Percentiles rank a stretch among this genome's conserved stretches.
Evolutionary conservation across 2,113 vertebrate species (phyloP).

Genomic region (Thamnophis sirtalis): DNA sequence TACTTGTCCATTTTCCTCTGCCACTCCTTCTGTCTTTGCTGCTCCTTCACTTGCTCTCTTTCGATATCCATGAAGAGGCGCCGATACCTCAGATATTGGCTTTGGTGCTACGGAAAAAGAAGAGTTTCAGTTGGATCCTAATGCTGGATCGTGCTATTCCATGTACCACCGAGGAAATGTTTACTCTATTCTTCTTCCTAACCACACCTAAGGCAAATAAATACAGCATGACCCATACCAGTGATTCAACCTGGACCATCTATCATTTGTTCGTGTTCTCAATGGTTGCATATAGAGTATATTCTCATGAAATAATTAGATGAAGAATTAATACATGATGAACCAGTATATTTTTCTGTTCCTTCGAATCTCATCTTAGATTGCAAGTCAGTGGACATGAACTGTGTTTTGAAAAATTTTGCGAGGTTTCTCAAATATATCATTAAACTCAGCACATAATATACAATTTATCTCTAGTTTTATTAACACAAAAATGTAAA

Average conservation of each 20-base stretch:
- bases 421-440: background rate
- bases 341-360: background rate
- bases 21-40: slow-evolving; percentile 71
- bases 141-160: background rate
- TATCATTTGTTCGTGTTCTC: background rate
- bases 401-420: background rate
- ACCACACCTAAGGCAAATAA: background rate
- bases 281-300: background rate
- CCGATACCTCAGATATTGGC: slow-evolving; percentile 76
- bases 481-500: background rate
- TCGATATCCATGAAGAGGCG: slow-evolving; percentile 82
- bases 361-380: background rate
- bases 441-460: background rate
- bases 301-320: background rate
- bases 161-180: background rate
- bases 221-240: background rate
- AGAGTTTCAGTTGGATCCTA: background rate
- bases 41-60: slow-evolving; percentile 81
- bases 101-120: slow-evolving; percentile 68
- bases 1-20: slow-evolving; percentile 74
- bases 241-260: background rate
- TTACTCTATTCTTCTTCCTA: too few relatives aligned
- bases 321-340: background rate
- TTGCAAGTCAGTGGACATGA: background rate
- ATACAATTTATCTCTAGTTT: background rate